These are phyloP conservation scores for Schizopygopsis malacanthus DNA, from an alignment of 2,797 vertebrate genomes.

Conservation along the genomic window DNA sequence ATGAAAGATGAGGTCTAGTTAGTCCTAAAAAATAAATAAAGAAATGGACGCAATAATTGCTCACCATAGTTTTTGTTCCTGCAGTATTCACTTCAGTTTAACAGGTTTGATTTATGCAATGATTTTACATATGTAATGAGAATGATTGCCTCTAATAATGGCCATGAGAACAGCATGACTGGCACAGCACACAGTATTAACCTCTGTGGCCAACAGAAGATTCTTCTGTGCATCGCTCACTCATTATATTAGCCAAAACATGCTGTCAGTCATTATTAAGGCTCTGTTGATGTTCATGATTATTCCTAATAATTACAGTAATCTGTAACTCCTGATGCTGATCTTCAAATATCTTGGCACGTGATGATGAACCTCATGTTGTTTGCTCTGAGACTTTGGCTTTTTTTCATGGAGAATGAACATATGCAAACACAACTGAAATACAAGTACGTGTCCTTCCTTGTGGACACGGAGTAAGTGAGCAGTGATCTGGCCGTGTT, in stretches of 20 bases:
- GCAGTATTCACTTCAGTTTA: conserved; percentile 72
- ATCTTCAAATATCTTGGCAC: conserved; percentile 5
- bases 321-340: background rate
- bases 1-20: conserved; percentile 33
- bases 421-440: conserved; percentile 29
- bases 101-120: conserved; percentile 72
- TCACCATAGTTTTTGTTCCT: conserved; percentile 57
- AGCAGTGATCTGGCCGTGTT: conserved; percentile 31
- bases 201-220: conserved; percentile 38
- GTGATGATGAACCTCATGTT: background rate
- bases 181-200: conserved; percentile 62
- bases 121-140: conserved; percentile 74
- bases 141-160: conserved; percentile 62
- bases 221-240: conserved; percentile 23
- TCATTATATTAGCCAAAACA: background rate
- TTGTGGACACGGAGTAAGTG: background rate
- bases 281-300: background rate
- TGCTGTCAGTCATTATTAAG: background rate
- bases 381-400: conserved; percentile 2
- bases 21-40: conserved; percentile 16
- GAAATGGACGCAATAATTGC: conserved; percentile 65
- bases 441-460: background rate
- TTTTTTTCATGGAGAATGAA: conserved; percentile 11
- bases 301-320: background rate
- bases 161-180: conserved; percentile 67